Base-by-base conservation (phyloP, 1,140 invertebrate genomes). In the Pentalonia nigronervosa region DNA sequence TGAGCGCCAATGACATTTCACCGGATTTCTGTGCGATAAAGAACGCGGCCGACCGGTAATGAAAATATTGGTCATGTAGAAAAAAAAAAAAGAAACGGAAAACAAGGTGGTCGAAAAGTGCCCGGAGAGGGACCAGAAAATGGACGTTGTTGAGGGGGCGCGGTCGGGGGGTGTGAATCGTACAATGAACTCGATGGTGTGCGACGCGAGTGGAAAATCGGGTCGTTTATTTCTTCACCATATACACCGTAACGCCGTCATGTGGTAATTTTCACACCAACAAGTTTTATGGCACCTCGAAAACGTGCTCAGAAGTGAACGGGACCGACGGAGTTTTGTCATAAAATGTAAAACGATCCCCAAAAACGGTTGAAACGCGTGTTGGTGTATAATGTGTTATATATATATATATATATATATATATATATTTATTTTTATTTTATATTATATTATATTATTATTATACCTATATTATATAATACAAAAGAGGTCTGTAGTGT, bases 291-390 rank as follows among this genome's bases (percentile, higher is more conserved):
- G 83, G 83, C 11, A 86, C 36, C 83, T 86, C 41, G 83, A 45
- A 30, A 86, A 86, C 83, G 83, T 86, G 41, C 83, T 3, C 41
- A 25, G 41, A 45, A 86, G 36, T 45, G 83, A 86, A 86, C 83
- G 41, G 45, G 41, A 11, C 83, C 83, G 45, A 45, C 41, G 11
- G 23, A 25, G 41, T 86, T 45, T 86, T 45, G 45, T 86, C 83
- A 47, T 86, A 83, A 86, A 47, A 86, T 47, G 83, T 86, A 86
- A 86, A 86, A 86, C 83, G 45, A 86, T 86, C 83, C 41, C 41
- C 25, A 11, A 47, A 41, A 86, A 47, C 45, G 45, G 81, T 36
- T 4, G 60, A 67, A 67, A 14, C 25, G 25, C 25, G 60, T 67
- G 30, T 67, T 67, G 60, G 60, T 67, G 14, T 67, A 67, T 53